These are phyloP conservation scores for Rhinoptilus africanus DNA, from an alignment of 2,113 vertebrate species.

Conservation along the genomic window DNA sequence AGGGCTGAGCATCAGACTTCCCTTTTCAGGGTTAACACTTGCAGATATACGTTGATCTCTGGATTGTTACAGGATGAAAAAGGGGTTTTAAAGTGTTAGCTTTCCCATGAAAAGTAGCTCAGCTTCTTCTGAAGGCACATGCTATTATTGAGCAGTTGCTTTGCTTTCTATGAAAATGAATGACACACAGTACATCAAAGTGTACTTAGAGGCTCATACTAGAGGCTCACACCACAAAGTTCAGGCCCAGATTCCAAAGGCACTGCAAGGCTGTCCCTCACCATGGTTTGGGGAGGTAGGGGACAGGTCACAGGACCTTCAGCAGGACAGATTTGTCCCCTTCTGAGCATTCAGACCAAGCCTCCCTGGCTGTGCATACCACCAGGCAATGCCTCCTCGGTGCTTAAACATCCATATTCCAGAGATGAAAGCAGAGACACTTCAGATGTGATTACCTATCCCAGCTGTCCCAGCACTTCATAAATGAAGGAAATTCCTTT, in stretches of 20 bases:
- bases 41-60: background rate
- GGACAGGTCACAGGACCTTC: background rate
- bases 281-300: background rate
- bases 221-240: background rate
- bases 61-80: background rate
- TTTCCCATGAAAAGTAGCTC: background rate
- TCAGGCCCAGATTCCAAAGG: background rate
- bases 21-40: background rate
- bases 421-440: background rate
- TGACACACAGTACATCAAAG: fast-evolving
- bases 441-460: background rate
- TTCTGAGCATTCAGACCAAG: background rate
- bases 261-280: background rate
- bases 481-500: background rate
- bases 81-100: background rate
- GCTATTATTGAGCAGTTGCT: background rate
- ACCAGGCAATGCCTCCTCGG: background rate
- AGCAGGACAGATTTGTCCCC: background rate
- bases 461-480: background rate
- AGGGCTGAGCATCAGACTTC: background rate
- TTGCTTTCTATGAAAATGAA: background rate
- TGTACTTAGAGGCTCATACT: background rate
- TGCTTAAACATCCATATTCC: background rate
- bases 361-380: background rate
- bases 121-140: background rate